Evolutionary conservation across 1,140 invertebrate species (phyloP), one percentile per base, ranked within the genome.

Genomic region (Bombus breviceps): DNA sequence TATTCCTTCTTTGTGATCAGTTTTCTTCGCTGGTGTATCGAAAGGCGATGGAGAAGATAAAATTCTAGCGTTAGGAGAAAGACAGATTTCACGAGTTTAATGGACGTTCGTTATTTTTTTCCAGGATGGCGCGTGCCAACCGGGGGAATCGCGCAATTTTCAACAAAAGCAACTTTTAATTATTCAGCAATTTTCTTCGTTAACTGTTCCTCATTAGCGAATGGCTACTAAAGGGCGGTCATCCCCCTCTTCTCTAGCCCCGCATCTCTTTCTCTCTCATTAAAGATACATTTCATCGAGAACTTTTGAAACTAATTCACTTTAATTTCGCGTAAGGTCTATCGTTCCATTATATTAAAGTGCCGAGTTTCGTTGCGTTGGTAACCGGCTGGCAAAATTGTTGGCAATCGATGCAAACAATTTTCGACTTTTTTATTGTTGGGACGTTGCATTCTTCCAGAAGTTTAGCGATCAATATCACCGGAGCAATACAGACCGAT

Each of bases 221-320:
- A 89, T 89, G 85, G 79, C 86, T 53, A 72, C 69, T 79, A 80
- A 89, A 89, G 66, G 73, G 79, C 77, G 64, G 3, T 32, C 37
- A 3, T 8, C 75, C 28, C 25, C 28, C 25, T 18, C 37, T 64
- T 18, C 13, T 10, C 34, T 22, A 12, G 28, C 8, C 10, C 59
- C 34, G 28, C 34, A 41, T 64, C 15, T 41, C 57, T 77, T 22
- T 66, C 68, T 83, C 64, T 69, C 74, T 89, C 69, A 85, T 89
- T 89, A 87, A 89, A 83, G 79, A 83, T 87, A 87, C 74, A 90
- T 81, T 69, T 62, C 77, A 59, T 43, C 64, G 75, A 84, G 73
- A 90, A 87, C 73, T 89, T 90, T 80, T 78, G 37, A 71, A 90
- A 90, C 81, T 90, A 87, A 89, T 90, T 89, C 80, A 68, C 77